phyloP scores from a whole-genome alignment of 1,140 invertebrate species.

The Ceratina australensis region DNA sequence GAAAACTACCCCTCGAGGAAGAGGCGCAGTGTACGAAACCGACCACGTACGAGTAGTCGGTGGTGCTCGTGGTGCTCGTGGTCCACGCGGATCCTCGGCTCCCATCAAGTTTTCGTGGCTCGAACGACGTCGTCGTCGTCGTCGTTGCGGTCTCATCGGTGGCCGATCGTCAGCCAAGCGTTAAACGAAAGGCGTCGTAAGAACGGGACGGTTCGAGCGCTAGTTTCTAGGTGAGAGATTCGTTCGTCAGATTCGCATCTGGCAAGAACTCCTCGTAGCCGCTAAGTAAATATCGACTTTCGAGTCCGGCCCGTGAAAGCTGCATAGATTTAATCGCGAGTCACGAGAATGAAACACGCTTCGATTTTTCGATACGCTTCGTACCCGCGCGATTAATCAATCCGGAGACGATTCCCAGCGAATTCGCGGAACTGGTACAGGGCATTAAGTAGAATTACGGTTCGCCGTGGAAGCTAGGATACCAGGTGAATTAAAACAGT shows the following conservation, averaged over 20 bases:
- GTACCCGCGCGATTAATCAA: too few species aligned
- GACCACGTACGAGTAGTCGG: constrained; percentile 56
- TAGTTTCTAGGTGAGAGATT: constrained; percentile 11
- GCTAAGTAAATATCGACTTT: too few species aligned
- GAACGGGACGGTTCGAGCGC: neutral
- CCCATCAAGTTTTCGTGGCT: constrained; percentile 24
- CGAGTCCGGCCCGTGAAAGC: too few species aligned
- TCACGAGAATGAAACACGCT: too few species aligned
- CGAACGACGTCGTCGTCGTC: constrained; percentile 17
- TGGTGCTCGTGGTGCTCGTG: constrained; percentile 65
- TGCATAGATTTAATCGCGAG: too few species aligned
- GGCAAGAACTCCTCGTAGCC: neutral
- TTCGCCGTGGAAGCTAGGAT: too few species aligned
- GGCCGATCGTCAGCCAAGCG: neutral
- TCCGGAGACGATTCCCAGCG: too few species aligned
- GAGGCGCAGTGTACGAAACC: constrained; percentile 69
- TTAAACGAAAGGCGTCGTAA: neutral
- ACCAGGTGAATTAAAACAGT: too few species aligned
- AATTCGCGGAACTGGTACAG: too few species aligned
- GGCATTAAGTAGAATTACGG: too few species aligned
- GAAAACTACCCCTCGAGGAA: constrained; percentile 71
- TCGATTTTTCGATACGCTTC: too few species aligned
- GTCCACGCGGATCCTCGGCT: constrained; percentile 55
- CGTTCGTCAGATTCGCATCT: neutral
- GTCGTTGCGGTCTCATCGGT: neutral